Percentiles rank a stretch among this genome's conserved stretches.
phyloP scores from a whole-genome alignment of 2,888 invertebrate genomes.

The Philaethria dido region DNA sequence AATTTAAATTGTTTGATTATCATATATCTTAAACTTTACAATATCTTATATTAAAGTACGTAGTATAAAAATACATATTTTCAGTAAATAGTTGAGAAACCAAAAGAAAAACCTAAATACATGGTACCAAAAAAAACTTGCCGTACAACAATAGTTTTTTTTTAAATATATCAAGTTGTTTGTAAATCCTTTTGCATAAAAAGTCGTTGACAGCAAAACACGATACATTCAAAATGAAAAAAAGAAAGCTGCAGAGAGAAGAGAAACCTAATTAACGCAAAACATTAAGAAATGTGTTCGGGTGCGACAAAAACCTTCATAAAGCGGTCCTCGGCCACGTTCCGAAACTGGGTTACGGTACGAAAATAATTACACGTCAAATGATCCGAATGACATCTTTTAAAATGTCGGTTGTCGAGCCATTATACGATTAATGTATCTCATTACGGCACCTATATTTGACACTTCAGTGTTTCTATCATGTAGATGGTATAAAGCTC shows the following conservation, averaged over 20 bases:
- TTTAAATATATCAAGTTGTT: no score
- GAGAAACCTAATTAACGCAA: conserved; percentile 57
- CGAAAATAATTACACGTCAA: conserved; percentile 75
- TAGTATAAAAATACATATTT: no score
- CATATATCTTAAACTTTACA: background rate
- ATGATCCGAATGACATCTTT: conserved; percentile 73
- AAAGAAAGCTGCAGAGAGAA: conserved; percentile 44
- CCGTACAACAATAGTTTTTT: no score
- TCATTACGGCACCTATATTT: conserved; percentile 44
- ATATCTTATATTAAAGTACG: no score
- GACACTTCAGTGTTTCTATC: conserved; percentile 16
- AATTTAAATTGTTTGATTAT: background rate
- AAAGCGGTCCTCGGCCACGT: conserved; percentile 51
- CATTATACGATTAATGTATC: conserved; percentile 57
- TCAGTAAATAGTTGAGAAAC: no score
- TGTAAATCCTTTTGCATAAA: no score
- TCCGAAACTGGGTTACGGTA: conserved; percentile 66
- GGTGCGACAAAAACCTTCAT: conserved; percentile 35
- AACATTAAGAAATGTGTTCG: conserved; percentile 54
- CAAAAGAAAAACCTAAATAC: no score
- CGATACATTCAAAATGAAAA: background rate
- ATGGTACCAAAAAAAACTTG: no score
- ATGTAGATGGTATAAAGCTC: background rate
- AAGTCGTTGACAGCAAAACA: background rate
- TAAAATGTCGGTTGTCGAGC: conserved; percentile 58